These are phyloP conservation scores for Corvus hawaiiensis DNA, from an alignment of 2,113 vertebrate species.

Conservation along the genomic window DNA sequence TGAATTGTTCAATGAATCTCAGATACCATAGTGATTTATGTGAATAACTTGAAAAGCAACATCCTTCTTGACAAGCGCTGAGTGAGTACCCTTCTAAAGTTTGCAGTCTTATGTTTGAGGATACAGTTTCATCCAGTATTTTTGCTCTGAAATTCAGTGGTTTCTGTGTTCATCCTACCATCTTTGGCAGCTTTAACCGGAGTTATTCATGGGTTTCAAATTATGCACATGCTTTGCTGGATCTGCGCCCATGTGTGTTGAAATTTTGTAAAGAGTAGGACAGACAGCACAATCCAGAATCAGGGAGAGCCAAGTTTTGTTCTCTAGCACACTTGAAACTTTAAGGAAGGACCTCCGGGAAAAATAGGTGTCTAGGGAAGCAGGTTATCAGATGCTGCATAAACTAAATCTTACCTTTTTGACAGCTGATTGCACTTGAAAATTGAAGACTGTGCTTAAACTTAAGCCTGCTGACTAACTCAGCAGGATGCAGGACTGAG, in stretches of 20 bases:
- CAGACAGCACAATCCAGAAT: not conserved
- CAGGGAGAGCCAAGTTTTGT: not conserved
- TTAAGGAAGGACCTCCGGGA: not conserved
- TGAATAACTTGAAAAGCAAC: slow-evolving; percentile 8
- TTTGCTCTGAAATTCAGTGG: slow-evolving; percentile 6
- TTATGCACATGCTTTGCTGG: slow-evolving; percentile 44
- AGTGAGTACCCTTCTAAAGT: slow-evolving; percentile 5
- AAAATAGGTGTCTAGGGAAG: not conserved
- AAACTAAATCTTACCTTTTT: not conserved
- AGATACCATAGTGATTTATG: not conserved
- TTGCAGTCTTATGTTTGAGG: not conserved
- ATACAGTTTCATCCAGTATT: slow-evolving; percentile 13
- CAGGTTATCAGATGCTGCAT: not conserved
- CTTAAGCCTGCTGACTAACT: not conserved
- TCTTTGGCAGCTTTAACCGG: slow-evolving; percentile 37
- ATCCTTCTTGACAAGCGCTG: slow-evolving; percentile 13
- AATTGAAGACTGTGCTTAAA: not conserved
- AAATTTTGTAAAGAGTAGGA: slow-evolving; percentile 6
- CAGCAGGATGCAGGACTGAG: not conserved
- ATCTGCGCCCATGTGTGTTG: not conserved
- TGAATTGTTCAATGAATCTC: slow-evolving; percentile 4
- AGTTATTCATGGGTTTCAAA: slow-evolving; percentile 43
- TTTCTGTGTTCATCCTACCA: slow-evolving; percentile 47
- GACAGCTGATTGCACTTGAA: slow-evolving; percentile 1
- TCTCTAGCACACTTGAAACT: not conserved